Conservation (phyloP, 2,797 vertebrate genomes). For the Onychomys leucogaster region DNA sequence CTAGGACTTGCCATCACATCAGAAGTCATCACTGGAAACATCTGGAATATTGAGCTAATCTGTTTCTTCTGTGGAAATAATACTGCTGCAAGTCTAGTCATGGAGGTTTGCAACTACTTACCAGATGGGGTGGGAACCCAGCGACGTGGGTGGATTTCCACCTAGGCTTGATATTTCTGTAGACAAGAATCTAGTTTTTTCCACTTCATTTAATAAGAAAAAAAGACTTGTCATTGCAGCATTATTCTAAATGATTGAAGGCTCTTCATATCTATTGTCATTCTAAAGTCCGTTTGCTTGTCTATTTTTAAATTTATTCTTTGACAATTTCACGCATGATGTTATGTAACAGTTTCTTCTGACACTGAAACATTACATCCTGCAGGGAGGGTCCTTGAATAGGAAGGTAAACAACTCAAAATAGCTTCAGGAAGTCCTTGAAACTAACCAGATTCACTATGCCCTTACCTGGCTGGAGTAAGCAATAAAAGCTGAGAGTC, state of each 20-base stretch:
- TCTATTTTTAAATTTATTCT: not conserved
- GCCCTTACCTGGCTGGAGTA: not conserved
- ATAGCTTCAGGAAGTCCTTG: not conserved
- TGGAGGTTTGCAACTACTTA: not conserved
- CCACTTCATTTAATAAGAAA: not conserved
- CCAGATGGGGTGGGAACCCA: not conserved
- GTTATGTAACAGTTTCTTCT: not conserved
- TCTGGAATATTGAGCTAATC: slow-evolving; percentile 66
- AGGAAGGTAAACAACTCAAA: not conserved
- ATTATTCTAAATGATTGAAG: not conserved
- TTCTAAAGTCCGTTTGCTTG: not conserved
- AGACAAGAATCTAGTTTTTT: not conserved
- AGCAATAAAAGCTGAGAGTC: not conserved
- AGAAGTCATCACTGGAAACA: slow-evolving; percentile 64
- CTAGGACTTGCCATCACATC: slow-evolving; percentile 29
- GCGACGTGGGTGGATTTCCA: not conserved
- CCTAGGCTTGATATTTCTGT: not conserved
- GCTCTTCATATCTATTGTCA: not conserved
- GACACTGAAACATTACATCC: not conserved
- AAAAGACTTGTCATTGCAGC: not conserved
- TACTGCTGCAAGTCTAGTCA: not conserved
- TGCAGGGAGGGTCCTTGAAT: not conserved
- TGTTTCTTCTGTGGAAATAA: slow-evolving; percentile 35
- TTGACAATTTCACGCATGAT: not conserved
- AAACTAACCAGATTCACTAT: not conserved